Conservation (phyloP, 2,113 vertebrate species). For the Pteruthius melanotis region DNA sequence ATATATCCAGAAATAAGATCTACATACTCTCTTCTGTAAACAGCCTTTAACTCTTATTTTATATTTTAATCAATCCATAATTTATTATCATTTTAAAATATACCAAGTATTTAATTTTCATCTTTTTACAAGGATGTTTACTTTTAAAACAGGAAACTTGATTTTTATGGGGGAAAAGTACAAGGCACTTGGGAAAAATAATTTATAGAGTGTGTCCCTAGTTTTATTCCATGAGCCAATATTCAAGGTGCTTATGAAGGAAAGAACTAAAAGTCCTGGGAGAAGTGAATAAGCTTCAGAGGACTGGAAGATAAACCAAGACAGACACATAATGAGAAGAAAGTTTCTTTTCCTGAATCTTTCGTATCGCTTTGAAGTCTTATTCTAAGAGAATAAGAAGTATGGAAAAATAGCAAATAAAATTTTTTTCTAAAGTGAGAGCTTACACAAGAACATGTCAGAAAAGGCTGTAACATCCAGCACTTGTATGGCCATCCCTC, state of each 20-base stretch:
- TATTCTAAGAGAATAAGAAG: neutral
- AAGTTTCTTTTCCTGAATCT: neutral
- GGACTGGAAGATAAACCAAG: neutral
- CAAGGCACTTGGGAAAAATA: neutral
- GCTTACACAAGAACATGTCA: accelerated
- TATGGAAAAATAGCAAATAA: neutral
- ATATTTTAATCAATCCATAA: neutral
- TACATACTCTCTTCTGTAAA: neutral
- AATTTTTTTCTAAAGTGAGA: neutral
- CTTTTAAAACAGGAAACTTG: neutral
- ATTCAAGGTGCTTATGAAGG: neutral
- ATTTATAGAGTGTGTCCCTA: neutral
- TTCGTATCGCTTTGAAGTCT: neutral
- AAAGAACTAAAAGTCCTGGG: neutral
- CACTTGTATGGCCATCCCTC: too few species aligned
- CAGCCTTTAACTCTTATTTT: neutral
- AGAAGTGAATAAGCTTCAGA: neutral
- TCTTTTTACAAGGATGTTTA: neutral
- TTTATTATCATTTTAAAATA: neutral
- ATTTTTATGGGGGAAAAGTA: neutral
- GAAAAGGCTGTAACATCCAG: neutral
- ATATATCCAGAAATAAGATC: neutral
- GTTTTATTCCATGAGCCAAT: neutral
- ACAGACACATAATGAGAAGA: neutral
- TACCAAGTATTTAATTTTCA: neutral